Evolutionary conservation across 2,113 vertebrate genomes (phyloP), one percentile per base, ranked within the genome.

Genomic region (Cebus imitator): DNA sequence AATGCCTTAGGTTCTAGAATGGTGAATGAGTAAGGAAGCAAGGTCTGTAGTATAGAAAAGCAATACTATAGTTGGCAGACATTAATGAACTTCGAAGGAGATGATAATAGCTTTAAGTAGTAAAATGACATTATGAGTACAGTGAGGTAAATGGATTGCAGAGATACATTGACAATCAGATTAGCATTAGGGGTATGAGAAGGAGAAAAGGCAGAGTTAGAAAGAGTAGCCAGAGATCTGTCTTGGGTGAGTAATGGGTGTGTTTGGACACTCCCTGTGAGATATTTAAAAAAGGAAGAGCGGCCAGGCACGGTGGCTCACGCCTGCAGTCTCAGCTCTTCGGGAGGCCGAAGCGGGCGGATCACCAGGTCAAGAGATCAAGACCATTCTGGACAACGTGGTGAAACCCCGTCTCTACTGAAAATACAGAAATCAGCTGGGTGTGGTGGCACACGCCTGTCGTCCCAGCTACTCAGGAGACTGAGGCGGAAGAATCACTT

Each of bases 161-260:
- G 61, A 70, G n/a, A 70, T n/a, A 21, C 35, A 72, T 1, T 50
- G 32, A 37, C 8, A 18, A 64, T 16, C 32, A 21, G 57, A 13
- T 52, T 90, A 50, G 14, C 20, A 3, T 14, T 70, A 37, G 10
- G 3, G 21, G 3, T 20, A 81, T 20, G 23, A 57, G 52, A 82
- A 83, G 8, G 11, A 79, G 27, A 85, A 40, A 48, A 87, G 10
- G 66, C 35, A 52, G 27, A 43, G 14, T 14, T 45, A 35, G 30
- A 3, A 88, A 72, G 0, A 35, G 16, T 16, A 3, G 8, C 37
- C 14, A n/a, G 6, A n/a, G 3, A 7, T 75, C 6, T 32, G 0
- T 27, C 16, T 52, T 72, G 25, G 21, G 14, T 37, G 83, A 70
- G 32, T 84, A 23, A 61, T 18, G 4, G 8, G 9, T 78, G 5